These are phyloP conservation scores for Malacoctenus gilli DNA, from an alignment of 2,797 vertebrate genomes.

Conservation along the genomic window DNA sequence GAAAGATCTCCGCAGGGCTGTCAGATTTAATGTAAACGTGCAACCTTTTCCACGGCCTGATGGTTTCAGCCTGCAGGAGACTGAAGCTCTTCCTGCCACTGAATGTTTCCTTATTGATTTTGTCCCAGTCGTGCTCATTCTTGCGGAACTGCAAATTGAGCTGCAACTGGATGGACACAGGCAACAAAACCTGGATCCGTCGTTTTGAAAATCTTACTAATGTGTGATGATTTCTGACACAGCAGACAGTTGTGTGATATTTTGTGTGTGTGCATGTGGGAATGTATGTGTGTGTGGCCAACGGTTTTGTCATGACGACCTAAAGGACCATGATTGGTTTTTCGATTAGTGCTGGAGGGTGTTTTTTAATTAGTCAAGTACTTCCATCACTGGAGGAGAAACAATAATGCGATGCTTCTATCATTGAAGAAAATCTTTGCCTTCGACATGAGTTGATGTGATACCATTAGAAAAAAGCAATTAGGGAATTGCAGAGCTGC, in stretches of 20 bases:
- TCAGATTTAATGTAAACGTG: slow-evolving; percentile 23
- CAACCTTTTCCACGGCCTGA: slow-evolving; percentile 37
- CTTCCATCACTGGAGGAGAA: neutral
- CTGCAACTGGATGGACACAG: too few relatives aligned
- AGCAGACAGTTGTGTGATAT: slow-evolving; percentile 4
- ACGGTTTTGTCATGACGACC: slow-evolving; percentile 35
- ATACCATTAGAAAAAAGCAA: too few relatives aligned
- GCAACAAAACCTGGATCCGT: slow-evolving; percentile 28
- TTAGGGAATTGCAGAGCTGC: too few relatives aligned
- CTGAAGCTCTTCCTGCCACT: slow-evolving; percentile 30
- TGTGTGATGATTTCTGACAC: too few relatives aligned
- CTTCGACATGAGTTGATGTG: too few relatives aligned
- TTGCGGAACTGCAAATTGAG: slow-evolving; percentile 26
- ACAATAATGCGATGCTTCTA: neutral
- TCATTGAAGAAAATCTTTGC: too few relatives aligned
- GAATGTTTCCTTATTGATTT: slow-evolving; percentile 19
- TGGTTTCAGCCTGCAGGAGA: slow-evolving; percentile 20
- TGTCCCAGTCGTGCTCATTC: slow-evolving; percentile 26
- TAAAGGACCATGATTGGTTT: slow-evolving; percentile 5
- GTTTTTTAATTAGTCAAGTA: neutral
- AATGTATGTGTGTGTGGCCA: too few relatives aligned
- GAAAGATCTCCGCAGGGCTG: slow-evolving; percentile 8
- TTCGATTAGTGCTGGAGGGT: neutral
- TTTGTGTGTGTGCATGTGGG: neutral
- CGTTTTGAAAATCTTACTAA: too few relatives aligned